Base-by-base conservation (phyloP, 2,113 vertebrate genomes). In the Colaptes auratus region DNA sequence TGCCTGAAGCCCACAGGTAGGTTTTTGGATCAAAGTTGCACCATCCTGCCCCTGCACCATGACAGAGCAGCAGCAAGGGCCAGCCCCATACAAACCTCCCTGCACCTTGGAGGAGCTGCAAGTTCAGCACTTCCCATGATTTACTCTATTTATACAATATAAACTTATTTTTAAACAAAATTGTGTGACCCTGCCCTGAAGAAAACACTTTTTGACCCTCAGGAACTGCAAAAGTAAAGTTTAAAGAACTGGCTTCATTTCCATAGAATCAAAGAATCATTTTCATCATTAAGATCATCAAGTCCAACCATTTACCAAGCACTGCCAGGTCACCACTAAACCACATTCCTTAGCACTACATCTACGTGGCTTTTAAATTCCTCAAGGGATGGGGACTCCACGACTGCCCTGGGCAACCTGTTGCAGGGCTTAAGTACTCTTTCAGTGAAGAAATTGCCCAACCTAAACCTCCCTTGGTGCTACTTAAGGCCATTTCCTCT, bases 51-150 rank as follows among this genome's bases (percentile, higher is more conserved):
- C 19, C n/a, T 59, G 28, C 1, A 17, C 3, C 58, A 71, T 1
- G 2, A 28, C 2, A 6, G 44, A 6, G 64, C 10, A 79, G 52
- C 31, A 83, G 44, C 27, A 31, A 36, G 36, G 77, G 12, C 17
- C 0, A 2, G n/a, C n/a, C 50, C 28, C 1, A 1, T 15, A 39
- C 15, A 13, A 7, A 8, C 19, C 14, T 39, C 15, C 30, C 30
- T 17, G 55, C 4, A 1, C 15, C 65, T 36, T 30, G 18, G 67
- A 46, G 33, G 25, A 78, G 30, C 15, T 60, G 21, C 8, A 66
- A 71, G 63, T 27, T 79, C 30, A 74, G 52, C 52, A 82, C 52
- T 82, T 56, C 30, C 33, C 21, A 39, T 39, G 39, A 20, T 16
- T 50, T 31, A 31, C 15, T 36, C 30, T 14, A 46, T 31, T 20